Evolutionary conservation across 92 coral and sea anemone genomes (phyloP), one percentile per base, ranked within the genome.

Genomic region (Actinernus sp.): DNA sequence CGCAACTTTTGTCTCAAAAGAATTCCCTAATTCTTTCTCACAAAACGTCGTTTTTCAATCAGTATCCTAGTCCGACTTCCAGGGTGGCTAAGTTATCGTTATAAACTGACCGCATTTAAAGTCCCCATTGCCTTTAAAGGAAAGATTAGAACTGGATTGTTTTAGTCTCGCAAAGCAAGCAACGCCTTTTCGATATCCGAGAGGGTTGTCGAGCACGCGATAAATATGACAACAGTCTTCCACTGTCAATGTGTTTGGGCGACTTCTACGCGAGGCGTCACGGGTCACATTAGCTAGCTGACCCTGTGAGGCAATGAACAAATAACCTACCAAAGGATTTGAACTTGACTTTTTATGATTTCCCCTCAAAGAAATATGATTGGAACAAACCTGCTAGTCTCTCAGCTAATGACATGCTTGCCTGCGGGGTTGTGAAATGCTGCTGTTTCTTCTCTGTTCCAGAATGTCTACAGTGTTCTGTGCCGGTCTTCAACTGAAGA

Each of bases 321-420:
- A n/a, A n/a, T n/a, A n/a, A n/a, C n/a, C n/a, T n/a, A n/a, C n/a
- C n/a, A n/a, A n/a, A n/a, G n/a, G n/a, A n/a, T n/a, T n/a, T n/a
- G n/a, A n/a, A 25, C 32, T 51, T 51, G 31, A 51, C 26, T 13
- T 51, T 18, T 51, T 31, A 49, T 49, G 30, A 10, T 26, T 18
- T 63, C 49, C 23, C 2, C 21, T 16, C 21, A 28, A 55, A 37
- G 18, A 37, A 9, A 44, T 16, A 31, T 33, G 14, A 33, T 31
- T 20, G 18, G 22, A 14, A 58, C 74, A 13, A 45, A 89, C 96
- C 96, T 84, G 96, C 96, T 46, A 89, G 83, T 37, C 96, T 88
- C 45, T 89, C 96, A 11, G 96, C 96, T 44, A 89, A 68, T 52
- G 96, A 89, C 81, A 84, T 84, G n/a, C 54, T 57, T 45, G 78